Base-by-base conservation (phyloP, 2,113 vertebrate genomes). In the Ardeotis arabs region DNA sequence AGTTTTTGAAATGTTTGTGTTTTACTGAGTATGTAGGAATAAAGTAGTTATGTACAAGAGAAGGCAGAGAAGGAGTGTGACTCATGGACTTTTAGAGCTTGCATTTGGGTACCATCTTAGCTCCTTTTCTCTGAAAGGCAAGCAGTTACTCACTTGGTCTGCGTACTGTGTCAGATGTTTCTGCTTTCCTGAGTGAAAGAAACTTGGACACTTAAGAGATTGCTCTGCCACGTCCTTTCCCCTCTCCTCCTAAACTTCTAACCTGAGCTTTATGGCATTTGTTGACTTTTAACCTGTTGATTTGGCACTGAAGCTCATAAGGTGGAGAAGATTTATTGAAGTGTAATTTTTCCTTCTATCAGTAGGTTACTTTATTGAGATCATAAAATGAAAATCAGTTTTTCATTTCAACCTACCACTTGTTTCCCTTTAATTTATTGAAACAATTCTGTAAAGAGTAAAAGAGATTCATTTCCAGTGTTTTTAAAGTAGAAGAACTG, bases 311-410 rank as follows among this genome's bases (percentile, higher is more conserved):
- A 83, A 4, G 3, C 41, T 91, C 39, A 18, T 44, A 52, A 77
- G 47, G 29, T 88, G 63, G 39, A 37, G n/a, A 90, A 62, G 52
- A 72, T 70, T 84, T 83, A 89, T 45, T 59, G 19, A 85, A 68
- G 33, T 68, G 50, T 74, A 56, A 74, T 91, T 91, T 91, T 92
- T 92, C 62, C 69, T 94, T 93, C 81, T 89, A 94, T 92, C 75
- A 74, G 63, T 70, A 93, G 69, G 67, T 94, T 95, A 75, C 39
- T 95, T 94, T 93, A 83, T 79, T 94, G 82, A 94, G 87, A 93
- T 67, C 68, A 93, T 86, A 93, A 97, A 94, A 81, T 35, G 56
- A 94, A 95, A 93, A 93, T 64, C 60, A 84, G 60, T 64, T 95
- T 95, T 88, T 94, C 72, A 85, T 90, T 82, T 95, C 89, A 84